Evolutionary conservation across 2,888 invertebrate genomes (phyloP).

Genomic region (Diploptera punctata): DNA sequence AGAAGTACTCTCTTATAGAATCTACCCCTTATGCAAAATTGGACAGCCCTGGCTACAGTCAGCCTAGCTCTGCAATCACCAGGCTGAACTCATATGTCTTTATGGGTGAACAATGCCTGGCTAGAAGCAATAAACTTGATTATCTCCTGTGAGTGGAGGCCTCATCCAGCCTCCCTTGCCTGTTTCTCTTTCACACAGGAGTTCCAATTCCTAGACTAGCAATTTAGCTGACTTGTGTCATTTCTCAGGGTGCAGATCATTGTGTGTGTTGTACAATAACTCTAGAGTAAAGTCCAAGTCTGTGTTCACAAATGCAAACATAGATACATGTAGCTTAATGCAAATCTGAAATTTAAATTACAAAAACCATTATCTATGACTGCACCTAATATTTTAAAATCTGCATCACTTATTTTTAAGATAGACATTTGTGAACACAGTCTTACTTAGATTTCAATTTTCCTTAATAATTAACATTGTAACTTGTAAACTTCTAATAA

Average conservation of each 20-base stretch:
- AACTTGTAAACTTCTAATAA: background rate
- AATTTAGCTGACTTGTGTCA: constrained; percentile 8
- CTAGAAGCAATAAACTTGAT: too few relatives aligned
- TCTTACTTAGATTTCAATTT: background rate
- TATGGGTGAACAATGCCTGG: too few relatives aligned
- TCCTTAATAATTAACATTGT: background rate
- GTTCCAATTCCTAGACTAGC: constrained; percentile 24
- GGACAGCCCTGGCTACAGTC: too few relatives aligned
- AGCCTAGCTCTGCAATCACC: too few relatives aligned
- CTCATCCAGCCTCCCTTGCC: too few relatives aligned
- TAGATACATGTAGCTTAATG: background rate
- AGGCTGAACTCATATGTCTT: too few relatives aligned
- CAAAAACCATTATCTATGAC: background rate
- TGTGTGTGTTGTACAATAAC: constrained; percentile 18
- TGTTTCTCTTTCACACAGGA: background rate
- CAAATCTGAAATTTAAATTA: background rate
- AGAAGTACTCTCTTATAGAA: too few relatives aligned
- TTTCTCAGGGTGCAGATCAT: constrained; percentile 23
- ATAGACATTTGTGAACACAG: background rate
- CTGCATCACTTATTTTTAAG: background rate
- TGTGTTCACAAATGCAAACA: background rate
- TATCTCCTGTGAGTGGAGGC: too few relatives aligned
- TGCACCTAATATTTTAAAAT: background rate
- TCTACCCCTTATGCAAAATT: too few relatives aligned
- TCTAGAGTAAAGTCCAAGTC: background rate